A percentile compares a stretch with the other conserved stretches of the same genome.
These are phyloP conservation scores for Falco columbarius DNA, from an alignment of 2,797 vertebrate species.

Conservation along the genomic window DNA sequence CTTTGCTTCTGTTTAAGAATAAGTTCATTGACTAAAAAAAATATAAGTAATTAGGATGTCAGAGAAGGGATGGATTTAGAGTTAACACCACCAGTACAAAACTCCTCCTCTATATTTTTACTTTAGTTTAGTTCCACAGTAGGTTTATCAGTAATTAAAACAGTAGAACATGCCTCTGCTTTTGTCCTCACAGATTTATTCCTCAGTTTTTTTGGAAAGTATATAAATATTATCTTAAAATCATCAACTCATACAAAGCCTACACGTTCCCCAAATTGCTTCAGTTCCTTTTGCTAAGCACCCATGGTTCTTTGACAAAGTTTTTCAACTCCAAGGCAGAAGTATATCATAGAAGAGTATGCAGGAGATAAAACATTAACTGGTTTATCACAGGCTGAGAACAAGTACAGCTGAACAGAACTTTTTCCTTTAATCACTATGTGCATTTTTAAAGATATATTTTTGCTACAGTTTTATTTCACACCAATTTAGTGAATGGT, in stretches of 20 bases:
- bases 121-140: neutral
- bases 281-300: neutral
- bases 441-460: neutral
- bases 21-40: slow-evolving; percentile 93
- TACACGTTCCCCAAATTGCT: neutral
- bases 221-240: neutral
- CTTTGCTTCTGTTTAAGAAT: slow-evolving; percentile 99
- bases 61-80: neutral
- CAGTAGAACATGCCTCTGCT: neutral
- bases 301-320: neutral
- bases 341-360: neutral
- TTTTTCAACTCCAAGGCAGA: neutral
- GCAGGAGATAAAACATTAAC: neutral
- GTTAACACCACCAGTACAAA: neutral
- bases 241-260: neutral
- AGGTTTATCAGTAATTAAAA: neutral
- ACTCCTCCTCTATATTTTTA: neutral
- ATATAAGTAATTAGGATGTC: neutral
- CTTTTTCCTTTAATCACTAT: neutral
- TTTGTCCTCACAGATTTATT: neutral
- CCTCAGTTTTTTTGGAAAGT: neutral
- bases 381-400: neutral
- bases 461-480: neutral
- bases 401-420: neutral
- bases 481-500: accelerated